Evolutionary conservation across 2,888 invertebrate species (phyloP).

Genomic region (Acleris laterana): DNA sequence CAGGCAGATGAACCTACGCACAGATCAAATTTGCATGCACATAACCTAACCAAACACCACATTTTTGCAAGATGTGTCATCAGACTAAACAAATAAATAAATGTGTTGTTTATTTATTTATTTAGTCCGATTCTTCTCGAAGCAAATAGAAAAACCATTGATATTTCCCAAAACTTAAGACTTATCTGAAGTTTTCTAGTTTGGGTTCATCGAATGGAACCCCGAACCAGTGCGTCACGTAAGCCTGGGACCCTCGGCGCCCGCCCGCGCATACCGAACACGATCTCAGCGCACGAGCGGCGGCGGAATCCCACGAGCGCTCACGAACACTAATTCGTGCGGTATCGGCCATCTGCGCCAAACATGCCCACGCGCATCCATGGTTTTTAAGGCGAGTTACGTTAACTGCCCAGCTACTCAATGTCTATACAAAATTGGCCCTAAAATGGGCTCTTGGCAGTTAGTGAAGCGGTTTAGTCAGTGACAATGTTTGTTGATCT

Average conservation of each 20-base stretch:
- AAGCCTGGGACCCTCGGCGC: background rate
- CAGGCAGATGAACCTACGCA: no score
- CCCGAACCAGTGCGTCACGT: background rate
- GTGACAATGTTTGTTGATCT: slow-evolving; percentile 3
- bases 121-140: no score
- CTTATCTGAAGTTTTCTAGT: no score
- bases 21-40: no score
- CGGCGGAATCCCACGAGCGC: slow-evolving; percentile 17
- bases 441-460: no score
- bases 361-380: slow-evolving; percentile 33
- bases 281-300: slow-evolving; percentile 9
- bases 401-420: background rate
- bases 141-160: no score
- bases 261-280: slow-evolving; percentile 4
- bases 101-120: no score
- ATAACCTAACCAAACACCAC: no score
- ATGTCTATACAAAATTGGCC: no score
- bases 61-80: no score
- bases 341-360: slow-evolving; percentile 43
- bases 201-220: background rate
- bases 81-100: no score
- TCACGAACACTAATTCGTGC: slow-evolving; percentile 40
- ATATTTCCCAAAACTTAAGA: no score
- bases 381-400: slow-evolving; percentile 10
- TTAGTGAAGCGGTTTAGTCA: background rate